Evolutionary conservation across 30 jellyfish, hydroid and myxozoan species (phyloP).

Genomic region (Chironex yamaguchii): DNA sequence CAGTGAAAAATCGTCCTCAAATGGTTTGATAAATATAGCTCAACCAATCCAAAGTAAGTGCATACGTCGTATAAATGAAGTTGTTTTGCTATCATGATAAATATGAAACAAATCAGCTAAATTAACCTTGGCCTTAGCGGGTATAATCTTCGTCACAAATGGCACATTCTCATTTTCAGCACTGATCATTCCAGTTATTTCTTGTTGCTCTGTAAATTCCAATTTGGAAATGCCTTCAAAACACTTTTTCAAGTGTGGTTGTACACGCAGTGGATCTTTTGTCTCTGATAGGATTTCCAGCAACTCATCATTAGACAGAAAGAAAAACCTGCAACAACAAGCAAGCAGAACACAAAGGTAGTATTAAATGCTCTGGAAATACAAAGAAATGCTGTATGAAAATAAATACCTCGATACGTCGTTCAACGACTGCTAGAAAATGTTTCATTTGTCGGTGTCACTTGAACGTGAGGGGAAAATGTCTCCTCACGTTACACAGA

Average conservation of each 20-base stretch:
- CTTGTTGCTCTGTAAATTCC: constrained; percentile 89
- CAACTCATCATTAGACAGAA: constrained; percentile 89
- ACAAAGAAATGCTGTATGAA: too few relatives aligned
- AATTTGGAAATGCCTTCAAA: constrained; percentile 90
- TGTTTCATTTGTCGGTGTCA: too few relatives aligned
- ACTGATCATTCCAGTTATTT: constrained; percentile 93
- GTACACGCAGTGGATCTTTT: constrained; percentile 93
- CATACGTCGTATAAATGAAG: too few relatives aligned
- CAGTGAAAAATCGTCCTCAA: too few relatives aligned
- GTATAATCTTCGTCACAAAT: constrained; percentile 69
- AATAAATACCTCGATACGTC: too few relatives aligned
- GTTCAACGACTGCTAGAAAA: too few relatives aligned
- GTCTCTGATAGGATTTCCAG: constrained; percentile 93
- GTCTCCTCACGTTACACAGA: too few relatives aligned
- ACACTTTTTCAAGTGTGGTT: constrained; percentile 96
- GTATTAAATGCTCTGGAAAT: background rate
- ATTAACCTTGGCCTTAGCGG: constrained; percentile 91
- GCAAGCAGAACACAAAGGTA: background rate
- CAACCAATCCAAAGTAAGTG: too few relatives aligned
- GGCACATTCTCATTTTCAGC: constrained; percentile 94
- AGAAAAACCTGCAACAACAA: constrained; percentile 70
- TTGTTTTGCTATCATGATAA: too few relatives aligned
- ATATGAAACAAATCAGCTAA: too few relatives aligned
- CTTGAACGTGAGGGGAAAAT: too few relatives aligned
- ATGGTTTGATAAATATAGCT: too few relatives aligned